phyloP scores from a whole-genome alignment of 2,113 vertebrate genomes.

The Gorsachius goisagi region DNA sequence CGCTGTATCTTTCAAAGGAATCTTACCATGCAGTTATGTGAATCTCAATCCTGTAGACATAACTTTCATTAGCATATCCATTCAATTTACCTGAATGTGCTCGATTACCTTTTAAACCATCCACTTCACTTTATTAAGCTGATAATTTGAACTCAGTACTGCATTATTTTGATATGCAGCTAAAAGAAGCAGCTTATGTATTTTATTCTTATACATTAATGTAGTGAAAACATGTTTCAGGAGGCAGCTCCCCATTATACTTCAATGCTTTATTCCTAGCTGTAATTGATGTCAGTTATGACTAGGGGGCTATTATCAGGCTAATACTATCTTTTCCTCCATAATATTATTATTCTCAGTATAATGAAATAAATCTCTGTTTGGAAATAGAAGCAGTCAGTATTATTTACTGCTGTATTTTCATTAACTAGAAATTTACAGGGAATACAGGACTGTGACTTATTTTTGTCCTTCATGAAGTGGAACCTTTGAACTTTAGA shows the following conservation, averaged over 20 bases:
- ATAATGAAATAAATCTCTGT: conserved; percentile 25
- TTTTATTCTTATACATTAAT: conserved; percentile 22
- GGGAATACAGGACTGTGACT: not conserved
- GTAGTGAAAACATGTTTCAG: conserved; percentile 27
- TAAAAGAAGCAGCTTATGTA: not conserved
- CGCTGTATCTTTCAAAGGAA: not conserved
- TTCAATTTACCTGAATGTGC: not conserved
- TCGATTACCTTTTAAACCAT: conserved; percentile 31
- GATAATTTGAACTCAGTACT: conserved; percentile 15
- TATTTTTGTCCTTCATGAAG: not conserved
- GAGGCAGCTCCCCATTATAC: not conserved
- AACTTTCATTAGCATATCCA: conserved; percentile 36
- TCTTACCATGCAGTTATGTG: not conserved
- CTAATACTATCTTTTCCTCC: not conserved
- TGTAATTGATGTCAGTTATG: conserved; percentile 13
- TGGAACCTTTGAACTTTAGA: not conserved
- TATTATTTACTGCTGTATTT: conserved; percentile 26
- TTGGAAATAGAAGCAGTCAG: not conserved
- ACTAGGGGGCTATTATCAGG: not conserved
- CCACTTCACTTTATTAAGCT: conserved; percentile 28
- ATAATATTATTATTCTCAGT: conserved; percentile 1
- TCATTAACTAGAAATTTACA: not conserved
- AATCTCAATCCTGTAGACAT: not conserved
- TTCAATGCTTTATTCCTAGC: not conserved
- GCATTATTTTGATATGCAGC: conserved; percentile 12